Evolutionary conservation across 2,797 vertebrate species (phyloP), one percentile per base, ranked within the genome.

Genomic region (Hydrolagus colliei): DNA sequence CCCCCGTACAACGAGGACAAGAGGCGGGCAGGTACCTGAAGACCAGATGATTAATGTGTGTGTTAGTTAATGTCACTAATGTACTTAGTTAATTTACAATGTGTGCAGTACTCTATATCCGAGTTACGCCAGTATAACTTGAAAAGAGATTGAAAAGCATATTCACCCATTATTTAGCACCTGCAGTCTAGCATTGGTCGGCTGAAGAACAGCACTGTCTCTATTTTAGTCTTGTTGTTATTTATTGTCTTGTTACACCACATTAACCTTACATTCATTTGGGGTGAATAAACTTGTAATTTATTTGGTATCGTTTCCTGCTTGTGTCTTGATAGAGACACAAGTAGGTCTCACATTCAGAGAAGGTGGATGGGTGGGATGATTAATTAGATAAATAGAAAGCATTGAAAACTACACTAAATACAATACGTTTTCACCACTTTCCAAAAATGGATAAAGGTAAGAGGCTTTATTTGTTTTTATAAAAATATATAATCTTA

Each of bases 1-100:
- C 91, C 18, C 93, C 89, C 0, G 77, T 90, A 52, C 79, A 68
- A 18, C 79, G 32, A 68, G 79, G 65, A 84, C 79, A 84, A 84
- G 32, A 84, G 65, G 4, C 65, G 35, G 32, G 79, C 79, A 84
- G 79, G 79, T 84, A 84, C 65, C 61, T 84, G 27, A 71, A 20
- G 5, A 71, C 52, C 52, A 14, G 67, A 61, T 9, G 62, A 16
- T 84, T 67, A 84, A 16, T 84, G 32, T 52, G n/a, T 68, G 3
- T 52, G 71, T 10, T 84, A 18, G 41, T 22, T 71, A 71, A 68
- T 12, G 65, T 63, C 65, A 65, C 61, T 22, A 65, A 32, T 80
- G 6, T 63, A 18, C 13, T 18, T 76, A 52, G 74, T 68, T 82
- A 52, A 52, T 52, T 52, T 71, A 84, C 35, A 67, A 20, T 32